phyloP scores from a whole-genome alignment of 2,888 invertebrate genomes.

The Tromatobia lineatoria region DNA sequence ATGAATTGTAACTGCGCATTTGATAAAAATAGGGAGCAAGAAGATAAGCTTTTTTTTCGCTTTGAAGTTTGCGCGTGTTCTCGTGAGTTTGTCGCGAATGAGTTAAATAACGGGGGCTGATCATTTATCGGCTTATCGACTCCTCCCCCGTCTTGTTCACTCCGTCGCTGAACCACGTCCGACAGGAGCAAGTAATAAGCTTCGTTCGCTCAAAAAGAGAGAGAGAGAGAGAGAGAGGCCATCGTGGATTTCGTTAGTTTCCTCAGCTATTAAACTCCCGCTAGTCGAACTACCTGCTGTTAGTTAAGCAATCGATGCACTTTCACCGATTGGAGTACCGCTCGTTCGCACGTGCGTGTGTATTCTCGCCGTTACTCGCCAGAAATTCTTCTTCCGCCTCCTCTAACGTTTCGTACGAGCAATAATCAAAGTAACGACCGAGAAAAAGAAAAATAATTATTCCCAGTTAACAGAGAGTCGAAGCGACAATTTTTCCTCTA shows the following conservation, averaged over 20 bases:
- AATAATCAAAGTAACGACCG: background rate
- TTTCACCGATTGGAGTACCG: slow-evolving; percentile 40
- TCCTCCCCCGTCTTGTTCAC: background rate
- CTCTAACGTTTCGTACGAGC: background rate
- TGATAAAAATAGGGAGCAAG: slow-evolving; percentile 14
- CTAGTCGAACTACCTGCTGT: slow-evolving; percentile 6
- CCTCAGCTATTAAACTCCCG: slow-evolving; percentile 3
- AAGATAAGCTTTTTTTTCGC: slow-evolving; percentile 41
- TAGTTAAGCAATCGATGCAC: slow-evolving; percentile 51
- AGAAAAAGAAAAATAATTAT: background rate
- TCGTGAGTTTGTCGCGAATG: slow-evolving; percentile 30
- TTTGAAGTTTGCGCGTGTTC: slow-evolving; percentile 31
- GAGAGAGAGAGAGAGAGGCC: background rate
- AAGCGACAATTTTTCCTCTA: background rate
- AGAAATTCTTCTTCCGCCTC: background rate
- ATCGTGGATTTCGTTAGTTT: slow-evolving; percentile 15
- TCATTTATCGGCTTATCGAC: slow-evolving; percentile 42
- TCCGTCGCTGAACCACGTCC: background rate
- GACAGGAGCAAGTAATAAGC: slow-evolving; percentile 2
- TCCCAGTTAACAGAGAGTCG: background rate
- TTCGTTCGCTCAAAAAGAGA: background rate
- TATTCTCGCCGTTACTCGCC: slow-evolving; percentile 1
- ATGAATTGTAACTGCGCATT: slow-evolving; percentile 30
- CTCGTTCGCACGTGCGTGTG: slow-evolving; percentile 41
- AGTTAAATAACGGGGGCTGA: slow-evolving; percentile 11